Evolutionary conservation across 2,113 vertebrate genomes (phyloP).

Genomic region (Delphinapterus leucas): DNA sequence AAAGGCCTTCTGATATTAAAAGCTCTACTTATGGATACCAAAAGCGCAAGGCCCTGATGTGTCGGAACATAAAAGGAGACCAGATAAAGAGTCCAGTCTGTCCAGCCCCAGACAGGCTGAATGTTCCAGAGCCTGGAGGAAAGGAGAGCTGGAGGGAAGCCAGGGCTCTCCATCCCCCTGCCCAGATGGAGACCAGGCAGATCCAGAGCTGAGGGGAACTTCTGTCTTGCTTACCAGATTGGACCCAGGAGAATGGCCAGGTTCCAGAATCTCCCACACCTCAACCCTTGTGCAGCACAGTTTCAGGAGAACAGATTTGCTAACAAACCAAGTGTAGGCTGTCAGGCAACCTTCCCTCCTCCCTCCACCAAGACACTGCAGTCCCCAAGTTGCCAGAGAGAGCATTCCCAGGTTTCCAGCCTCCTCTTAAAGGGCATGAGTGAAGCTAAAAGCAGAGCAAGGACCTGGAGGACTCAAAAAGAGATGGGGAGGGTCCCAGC

Average conservation of each 20-base stretch:
- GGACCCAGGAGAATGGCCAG: not conserved
- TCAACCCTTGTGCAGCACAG: not conserved
- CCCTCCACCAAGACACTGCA: not conserved
- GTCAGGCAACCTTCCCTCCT: not conserved
- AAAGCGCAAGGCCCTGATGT: not conserved
- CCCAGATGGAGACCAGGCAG: not conserved
- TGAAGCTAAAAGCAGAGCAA: not conserved
- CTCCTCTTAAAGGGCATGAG: too few relatives aligned
- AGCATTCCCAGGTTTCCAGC: not conserved
- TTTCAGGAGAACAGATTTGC: not conserved
- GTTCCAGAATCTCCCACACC: not conserved
- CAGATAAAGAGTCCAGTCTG: not conserved
- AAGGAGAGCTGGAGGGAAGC: not conserved
- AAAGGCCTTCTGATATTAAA: not conserved
- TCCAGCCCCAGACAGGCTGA: not conserved
- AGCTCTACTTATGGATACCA: not conserved
- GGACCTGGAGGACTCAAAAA: not conserved
- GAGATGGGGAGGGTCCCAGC: not conserved
- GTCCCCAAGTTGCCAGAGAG: not conserved
- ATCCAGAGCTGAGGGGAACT: not conserved
- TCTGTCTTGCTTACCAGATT: not conserved
- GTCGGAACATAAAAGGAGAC: not conserved
- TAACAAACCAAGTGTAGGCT: not conserved
- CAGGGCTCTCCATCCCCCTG: rapidly evolving
- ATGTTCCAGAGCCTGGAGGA: not conserved